phyloP scores from a whole-genome alignment of 2,113 vertebrate genomes.

The Asarcornis scutulata region DNA sequence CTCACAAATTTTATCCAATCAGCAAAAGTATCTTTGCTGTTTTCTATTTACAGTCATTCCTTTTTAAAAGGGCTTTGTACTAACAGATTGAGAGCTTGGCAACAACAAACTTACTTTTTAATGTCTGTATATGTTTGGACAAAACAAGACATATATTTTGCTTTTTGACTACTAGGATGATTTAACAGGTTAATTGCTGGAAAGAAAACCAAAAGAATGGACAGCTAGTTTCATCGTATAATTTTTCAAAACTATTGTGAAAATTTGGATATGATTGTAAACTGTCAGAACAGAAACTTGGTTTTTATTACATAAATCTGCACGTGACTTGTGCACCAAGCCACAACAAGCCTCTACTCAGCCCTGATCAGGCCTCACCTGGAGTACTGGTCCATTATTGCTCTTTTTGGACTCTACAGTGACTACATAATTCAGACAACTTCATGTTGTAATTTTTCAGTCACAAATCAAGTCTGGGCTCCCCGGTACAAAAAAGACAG shows the following conservation, averaged over 20 bases:
- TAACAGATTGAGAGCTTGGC: neutral
- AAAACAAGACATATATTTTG: too few relatives aligned
- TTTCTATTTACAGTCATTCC: neutral
- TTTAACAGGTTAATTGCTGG: neutral
- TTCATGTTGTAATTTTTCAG: too few relatives aligned
- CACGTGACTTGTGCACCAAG: fast-evolving
- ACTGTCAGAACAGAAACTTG: fast-evolving
- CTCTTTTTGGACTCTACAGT: too few relatives aligned
- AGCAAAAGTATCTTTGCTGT: neutral
- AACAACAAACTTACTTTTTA: neutral
- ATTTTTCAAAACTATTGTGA: neutral
- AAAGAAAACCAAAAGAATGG: fast-evolving
- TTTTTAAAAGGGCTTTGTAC: neutral
- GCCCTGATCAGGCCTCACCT: too few relatives aligned
- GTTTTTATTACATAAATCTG: fast-evolving
- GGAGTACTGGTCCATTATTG: too few relatives aligned
- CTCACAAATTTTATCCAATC: neutral
- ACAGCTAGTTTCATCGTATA: fast-evolving
- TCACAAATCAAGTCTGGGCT: too few relatives aligned
- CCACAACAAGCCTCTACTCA: too few relatives aligned
- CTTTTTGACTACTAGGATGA: too few relatives aligned
- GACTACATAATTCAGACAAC: too few relatives aligned
- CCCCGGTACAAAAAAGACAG: too few relatives aligned
- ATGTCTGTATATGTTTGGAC: too few relatives aligned
- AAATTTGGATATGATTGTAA: fast-evolving